A percentile compares a stretch with the other conserved stretches of the same genome.
phyloP scores from a whole-genome alignment of 1,140 invertebrate species.

The Plodia interpunctella region DNA sequence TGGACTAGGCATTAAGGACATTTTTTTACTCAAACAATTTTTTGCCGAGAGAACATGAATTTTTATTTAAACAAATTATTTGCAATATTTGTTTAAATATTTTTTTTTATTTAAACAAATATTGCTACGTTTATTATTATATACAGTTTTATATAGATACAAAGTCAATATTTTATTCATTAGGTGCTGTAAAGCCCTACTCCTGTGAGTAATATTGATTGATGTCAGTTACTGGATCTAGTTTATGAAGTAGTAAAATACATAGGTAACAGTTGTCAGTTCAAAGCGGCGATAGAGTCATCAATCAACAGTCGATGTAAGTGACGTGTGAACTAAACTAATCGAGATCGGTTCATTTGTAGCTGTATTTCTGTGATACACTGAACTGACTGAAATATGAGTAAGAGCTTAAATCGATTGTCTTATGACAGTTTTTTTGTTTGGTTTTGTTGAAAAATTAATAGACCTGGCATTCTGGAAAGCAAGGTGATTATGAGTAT shows the following conservation, averaged over 20 bases:
- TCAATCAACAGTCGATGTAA: not conserved
- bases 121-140: no score
- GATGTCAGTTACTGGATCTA: not conserved
- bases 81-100: no score
- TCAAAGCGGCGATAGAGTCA: conserved; percentile 1
- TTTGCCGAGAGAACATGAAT: no score
- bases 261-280: not conserved
- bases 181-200: no score
- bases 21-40: no score
- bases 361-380: not conserved
- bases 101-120: no score
- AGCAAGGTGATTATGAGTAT: no score
- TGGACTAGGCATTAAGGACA: not conserved
- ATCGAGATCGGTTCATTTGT: not conserved
- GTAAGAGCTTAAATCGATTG: not conserved
- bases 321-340: conserved; percentile 1
- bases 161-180: no score
- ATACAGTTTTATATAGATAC: no score
- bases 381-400: not conserved
- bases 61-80: no score
- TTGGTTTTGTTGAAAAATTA: not conserved
- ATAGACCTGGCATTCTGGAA: no score
- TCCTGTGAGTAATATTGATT: no score
- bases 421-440: not conserved
- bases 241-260: not conserved